A percentile compares a stretch with the other conserved stretches of the same genome.
Conservation (phyloP, 2,888 invertebrate species). For the Trilocha varians region DNA sequence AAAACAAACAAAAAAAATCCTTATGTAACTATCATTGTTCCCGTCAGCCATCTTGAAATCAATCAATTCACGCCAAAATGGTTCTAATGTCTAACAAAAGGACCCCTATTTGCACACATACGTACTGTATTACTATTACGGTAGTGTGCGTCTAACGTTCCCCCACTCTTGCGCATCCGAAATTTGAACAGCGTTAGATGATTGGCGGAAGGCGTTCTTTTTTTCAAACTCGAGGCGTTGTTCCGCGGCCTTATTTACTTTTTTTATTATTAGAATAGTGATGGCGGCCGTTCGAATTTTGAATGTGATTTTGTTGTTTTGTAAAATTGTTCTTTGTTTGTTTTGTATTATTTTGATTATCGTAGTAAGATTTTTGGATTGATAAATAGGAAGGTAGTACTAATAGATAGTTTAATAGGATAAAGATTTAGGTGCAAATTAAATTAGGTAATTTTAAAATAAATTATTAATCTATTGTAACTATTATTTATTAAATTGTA, state of each 20-base stretch:
- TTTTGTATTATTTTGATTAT: no score
- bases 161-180: conserved; percentile 52
- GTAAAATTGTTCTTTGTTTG: background rate
- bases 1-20: no score
- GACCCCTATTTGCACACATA: conserved; percentile 7
- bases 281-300: conserved; percentile 9
- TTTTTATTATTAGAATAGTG: conserved; percentile 11
- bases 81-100: conserved; percentile 2
- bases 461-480: no score
- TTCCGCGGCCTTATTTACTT: conserved; percentile 6
- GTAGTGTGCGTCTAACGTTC: conserved; percentile 38
- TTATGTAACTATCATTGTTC: no score
- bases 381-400: no score
- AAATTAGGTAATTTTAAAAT: no score
- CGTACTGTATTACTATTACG: background rate
- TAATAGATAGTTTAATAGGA: no score
- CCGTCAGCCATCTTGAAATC: no score
- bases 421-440: no score
- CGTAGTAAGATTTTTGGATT: no score
- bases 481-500: no score
- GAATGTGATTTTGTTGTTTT: background rate
- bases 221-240: conserved; percentile 16
- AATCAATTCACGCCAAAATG: background rate
- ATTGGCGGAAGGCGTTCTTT: conserved; percentile 44
- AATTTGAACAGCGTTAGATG: conserved; percentile 62